Conservation (phyloP, 2,797 vertebrate genomes). For the Sternarchorhynchus goeldii region DNA sequence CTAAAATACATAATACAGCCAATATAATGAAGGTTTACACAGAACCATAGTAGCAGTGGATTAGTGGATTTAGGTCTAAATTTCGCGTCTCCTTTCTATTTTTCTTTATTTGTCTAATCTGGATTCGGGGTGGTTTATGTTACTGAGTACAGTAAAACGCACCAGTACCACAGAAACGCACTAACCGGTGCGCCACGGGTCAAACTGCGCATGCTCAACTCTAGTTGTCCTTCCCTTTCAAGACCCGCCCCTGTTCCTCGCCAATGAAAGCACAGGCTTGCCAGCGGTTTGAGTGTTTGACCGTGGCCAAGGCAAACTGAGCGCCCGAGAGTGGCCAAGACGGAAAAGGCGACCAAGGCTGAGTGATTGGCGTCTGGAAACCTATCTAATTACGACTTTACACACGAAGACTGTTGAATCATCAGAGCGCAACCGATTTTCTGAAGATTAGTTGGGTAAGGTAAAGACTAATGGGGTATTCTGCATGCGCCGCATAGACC, state of each 20-base stretch:
- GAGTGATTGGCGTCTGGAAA: slow-evolving; percentile 64
- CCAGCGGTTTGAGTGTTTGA: slow-evolving; percentile 28
- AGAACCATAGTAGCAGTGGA: too few species aligned
- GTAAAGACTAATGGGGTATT: too few species aligned
- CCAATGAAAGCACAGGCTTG: slow-evolving; percentile 51
- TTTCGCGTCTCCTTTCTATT: too few species aligned
- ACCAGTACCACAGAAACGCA: slow-evolving; percentile 10
- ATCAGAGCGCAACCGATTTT: too few species aligned
- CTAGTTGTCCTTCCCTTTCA: slow-evolving; percentile 24
- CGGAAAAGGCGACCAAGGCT: slow-evolving; percentile 33
- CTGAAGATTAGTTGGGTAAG: too few species aligned
- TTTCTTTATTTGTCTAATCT: too few species aligned
- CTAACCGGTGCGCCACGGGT: slow-evolving; percentile 3
- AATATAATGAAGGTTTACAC: too few species aligned
- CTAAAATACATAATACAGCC: too few species aligned
- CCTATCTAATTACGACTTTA: slow-evolving; percentile 56
- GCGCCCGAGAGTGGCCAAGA: slow-evolving; percentile 33
- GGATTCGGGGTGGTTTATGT: too few species aligned
- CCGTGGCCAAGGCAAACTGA: slow-evolving; percentile 32
- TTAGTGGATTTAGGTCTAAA: too few species aligned
- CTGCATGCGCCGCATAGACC: too few species aligned
- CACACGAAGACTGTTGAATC: too few species aligned
- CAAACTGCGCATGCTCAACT: slow-evolving; percentile 40
- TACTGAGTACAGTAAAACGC: background rate
- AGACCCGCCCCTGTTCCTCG: slow-evolving; percentile 52